A percentile compares a stretch with the other conserved stretches of the same genome.
These are phyloP conservation scores for Anagyrus pseudococci DNA, from an alignment of 2,888 invertebrate genomes.

Conservation along the genomic window DNA sequence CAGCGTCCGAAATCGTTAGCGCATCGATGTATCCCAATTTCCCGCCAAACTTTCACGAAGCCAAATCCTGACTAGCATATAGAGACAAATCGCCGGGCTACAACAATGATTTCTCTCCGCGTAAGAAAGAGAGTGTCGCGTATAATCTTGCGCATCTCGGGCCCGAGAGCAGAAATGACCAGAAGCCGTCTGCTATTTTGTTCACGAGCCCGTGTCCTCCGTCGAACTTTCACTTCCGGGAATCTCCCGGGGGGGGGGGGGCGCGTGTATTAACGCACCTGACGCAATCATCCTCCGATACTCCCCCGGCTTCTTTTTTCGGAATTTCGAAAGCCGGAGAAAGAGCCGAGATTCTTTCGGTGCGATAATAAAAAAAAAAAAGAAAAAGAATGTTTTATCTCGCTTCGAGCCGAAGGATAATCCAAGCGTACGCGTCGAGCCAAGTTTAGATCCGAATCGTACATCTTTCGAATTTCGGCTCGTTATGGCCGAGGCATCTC, in stretches of 20 bases:
- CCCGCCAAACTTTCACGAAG: too few relatives aligned
- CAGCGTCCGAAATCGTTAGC: too few relatives aligned
- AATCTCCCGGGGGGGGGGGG: background rate
- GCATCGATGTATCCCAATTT: too few relatives aligned
- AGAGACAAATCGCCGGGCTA: background rate
- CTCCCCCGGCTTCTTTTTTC: background rate
- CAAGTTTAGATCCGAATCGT: too few relatives aligned
- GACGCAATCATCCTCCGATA: background rate
- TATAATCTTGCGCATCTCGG: too few relatives aligned
- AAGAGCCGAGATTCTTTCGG: background rate
- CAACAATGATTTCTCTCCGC: conserved; percentile 21
- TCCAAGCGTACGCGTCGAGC: too few relatives aligned
- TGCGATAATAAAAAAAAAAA: too few relatives aligned
- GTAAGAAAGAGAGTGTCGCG: too few relatives aligned
- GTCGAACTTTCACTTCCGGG: conserved; percentile 40
- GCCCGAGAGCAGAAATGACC: conserved; percentile 16
- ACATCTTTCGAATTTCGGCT: too few relatives aligned
- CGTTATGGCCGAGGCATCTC: too few relatives aligned
- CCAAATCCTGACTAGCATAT: background rate
- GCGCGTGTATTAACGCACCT: background rate
- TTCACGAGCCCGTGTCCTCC: conserved; percentile 22
- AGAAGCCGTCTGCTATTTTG: conserved; percentile 23
- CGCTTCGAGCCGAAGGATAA: too few relatives aligned
- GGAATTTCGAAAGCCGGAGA: background rate
- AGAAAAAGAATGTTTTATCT: too few relatives aligned